phyloP scores from a whole-genome alignment of 2,888 invertebrate genomes.

The Macropis europaea region DNA sequence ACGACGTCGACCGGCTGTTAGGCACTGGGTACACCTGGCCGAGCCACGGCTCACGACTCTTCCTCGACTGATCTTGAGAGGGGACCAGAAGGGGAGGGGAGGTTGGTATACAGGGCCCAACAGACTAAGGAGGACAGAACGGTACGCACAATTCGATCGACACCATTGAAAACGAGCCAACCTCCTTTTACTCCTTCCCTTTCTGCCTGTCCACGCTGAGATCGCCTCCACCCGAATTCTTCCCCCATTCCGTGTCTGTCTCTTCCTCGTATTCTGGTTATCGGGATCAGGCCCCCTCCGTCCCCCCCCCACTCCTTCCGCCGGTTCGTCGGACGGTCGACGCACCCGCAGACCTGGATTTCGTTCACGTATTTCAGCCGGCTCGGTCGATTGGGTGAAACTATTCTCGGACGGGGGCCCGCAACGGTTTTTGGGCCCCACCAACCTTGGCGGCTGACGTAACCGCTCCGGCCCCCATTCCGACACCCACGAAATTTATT shows the following conservation, averaged over 20 bases:
- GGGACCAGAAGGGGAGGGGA: slow-evolving; percentile 59
- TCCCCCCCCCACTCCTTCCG: background rate
- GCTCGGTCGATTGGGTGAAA: slow-evolving; percentile 26
- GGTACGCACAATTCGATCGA: slow-evolving; percentile 79
- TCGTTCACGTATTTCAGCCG: slow-evolving; percentile 38
- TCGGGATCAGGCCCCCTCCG: slow-evolving; percentile 10
- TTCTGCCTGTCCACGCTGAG: slow-evolving; percentile 4
- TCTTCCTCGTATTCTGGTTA: slow-evolving; percentile 8
- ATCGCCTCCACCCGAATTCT: slow-evolving; percentile 48
- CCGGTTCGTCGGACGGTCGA: background rate
- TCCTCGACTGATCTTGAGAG: slow-evolving; percentile 75
- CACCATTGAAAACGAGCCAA: slow-evolving; percentile 77
- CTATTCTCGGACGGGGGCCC: slow-evolving; percentile 29
- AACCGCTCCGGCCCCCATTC: slow-evolving; percentile 15
- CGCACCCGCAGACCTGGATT: slow-evolving; percentile 40
- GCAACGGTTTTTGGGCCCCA: slow-evolving; percentile 34
- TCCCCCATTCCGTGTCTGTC: slow-evolving; percentile 7
- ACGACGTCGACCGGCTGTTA: slow-evolving; percentile 66
- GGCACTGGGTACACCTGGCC: slow-evolving; percentile 74
- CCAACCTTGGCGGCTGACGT: background rate
- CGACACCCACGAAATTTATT: slow-evolving; percentile 25
- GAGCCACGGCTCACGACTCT: slow-evolving; percentile 70
- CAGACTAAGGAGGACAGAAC: slow-evolving; percentile 79
- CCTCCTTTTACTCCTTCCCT: slow-evolving; percentile 52
- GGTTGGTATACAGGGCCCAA: slow-evolving; percentile 70